Evolutionary conservation across 1,140 invertebrate species (phyloP).

Genomic region (Melanaphis sacchari): DNA sequence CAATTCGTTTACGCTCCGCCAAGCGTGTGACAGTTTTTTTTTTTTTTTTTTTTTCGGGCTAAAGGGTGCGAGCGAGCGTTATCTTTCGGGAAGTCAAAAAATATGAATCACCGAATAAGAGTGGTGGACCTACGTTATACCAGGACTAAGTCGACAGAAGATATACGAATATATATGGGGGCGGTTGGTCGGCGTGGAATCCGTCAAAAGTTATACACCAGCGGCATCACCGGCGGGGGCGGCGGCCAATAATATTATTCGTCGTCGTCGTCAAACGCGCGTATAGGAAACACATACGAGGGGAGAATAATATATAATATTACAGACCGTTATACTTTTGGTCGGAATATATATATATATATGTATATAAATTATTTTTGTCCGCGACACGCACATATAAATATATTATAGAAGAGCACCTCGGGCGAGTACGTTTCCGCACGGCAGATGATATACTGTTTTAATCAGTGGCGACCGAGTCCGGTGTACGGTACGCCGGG

Average conservation of each 20-base stretch:
- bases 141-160: not conserved
- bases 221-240: no score
- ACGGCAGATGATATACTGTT: not conserved
- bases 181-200: not conserved
- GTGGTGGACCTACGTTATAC: not conserved
- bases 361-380: not conserved
- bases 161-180: not conserved
- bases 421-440: not conserved
- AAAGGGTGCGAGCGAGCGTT: conserved; percentile 48
- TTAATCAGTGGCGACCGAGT: not conserved
- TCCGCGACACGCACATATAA: not conserved
- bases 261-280: not conserved
- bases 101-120: conserved; percentile 48
- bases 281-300: not conserved
- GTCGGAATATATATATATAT: not conserved
- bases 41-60: not conserved
- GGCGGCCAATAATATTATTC: not conserved
- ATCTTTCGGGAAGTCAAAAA: conserved; percentile 55
- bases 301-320: not conserved
- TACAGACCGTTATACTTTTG: no score
- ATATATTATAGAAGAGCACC: not conserved
- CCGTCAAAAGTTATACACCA: conserved; percentile 10
- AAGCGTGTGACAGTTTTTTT: conserved; percentile 60
- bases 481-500: not conserved
- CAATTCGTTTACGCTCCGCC: conserved; percentile 70